A percentile compares a stretch with the other conserved stretches of the same genome.
Conservation (phyloP, 2,797 vertebrate genomes). For the Phyllotis vaccarum region DNA sequence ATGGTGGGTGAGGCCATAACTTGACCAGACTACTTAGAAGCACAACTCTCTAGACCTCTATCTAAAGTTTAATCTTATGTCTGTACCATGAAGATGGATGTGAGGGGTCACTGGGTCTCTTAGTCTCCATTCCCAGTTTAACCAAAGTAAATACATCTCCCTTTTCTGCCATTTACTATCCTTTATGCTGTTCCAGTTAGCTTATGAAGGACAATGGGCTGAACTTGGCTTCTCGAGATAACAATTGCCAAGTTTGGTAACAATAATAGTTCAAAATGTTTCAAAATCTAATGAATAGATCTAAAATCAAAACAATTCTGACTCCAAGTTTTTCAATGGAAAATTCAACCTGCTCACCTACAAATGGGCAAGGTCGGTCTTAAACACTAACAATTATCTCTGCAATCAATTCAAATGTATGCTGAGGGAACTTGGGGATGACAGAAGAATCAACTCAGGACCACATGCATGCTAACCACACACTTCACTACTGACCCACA, state of each 20-base stretch:
- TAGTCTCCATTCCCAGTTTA: not conserved
- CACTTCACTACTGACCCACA: not conserved
- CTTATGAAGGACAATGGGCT: not conserved
- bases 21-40: no score
- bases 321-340: not conserved
- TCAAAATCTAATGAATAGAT: not conserved
- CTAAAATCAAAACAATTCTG: not conserved
- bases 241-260: not conserved
- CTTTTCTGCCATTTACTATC: not conserved
- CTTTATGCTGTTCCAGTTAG: no score
- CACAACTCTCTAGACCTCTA: no score
- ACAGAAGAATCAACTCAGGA: not conserved
- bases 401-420: not conserved
- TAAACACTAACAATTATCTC: not conserved
- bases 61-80: not conserved
- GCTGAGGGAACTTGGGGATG: not conserved
- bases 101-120: not conserved
- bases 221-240: not conserved
- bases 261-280: not conserved
- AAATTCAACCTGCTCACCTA: not conserved
- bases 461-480: not conserved
- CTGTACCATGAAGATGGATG: not conserved
- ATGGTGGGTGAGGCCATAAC: not conserved
- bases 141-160: not conserved
- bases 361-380: not conserved